These are phyloP conservation scores for Diplodus puntazzo DNA, from an alignment of 2,797 vertebrate genomes.

Conservation along the genomic window DNA sequence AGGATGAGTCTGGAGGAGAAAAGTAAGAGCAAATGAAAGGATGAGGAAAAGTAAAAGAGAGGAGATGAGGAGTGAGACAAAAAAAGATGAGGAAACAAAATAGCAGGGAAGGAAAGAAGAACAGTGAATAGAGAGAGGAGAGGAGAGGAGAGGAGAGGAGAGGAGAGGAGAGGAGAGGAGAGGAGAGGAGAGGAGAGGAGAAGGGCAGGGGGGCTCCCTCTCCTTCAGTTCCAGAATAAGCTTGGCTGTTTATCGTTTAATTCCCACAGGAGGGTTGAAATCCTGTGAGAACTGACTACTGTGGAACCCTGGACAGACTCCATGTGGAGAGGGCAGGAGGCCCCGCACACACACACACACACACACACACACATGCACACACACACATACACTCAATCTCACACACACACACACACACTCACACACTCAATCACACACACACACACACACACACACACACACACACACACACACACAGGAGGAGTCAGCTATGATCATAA, in stretches of 20 bases:
- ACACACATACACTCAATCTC: too few relatives aligned
- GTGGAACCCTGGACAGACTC: slow-evolving; percentile 72
- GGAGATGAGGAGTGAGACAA: too few relatives aligned
- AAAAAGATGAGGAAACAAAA: too few relatives aligned
- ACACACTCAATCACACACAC: slow-evolving; percentile 6
- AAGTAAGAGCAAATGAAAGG: not conserved
- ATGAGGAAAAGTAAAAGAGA: too few relatives aligned
- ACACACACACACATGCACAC: slow-evolving; percentile 26
- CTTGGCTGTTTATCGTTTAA: slow-evolving; percentile 69
- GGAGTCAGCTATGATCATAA: slow-evolving; percentile 19
- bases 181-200: not conserved
- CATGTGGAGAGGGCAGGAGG: slow-evolving; percentile 52
- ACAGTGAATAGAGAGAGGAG: not conserved
- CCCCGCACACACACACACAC: slow-evolving; percentile 10
- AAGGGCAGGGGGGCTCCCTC: not conserved
- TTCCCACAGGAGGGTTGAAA: slow-evolving; percentile 71
- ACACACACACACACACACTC: slow-evolving; percentile 22
- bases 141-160: too few relatives aligned
- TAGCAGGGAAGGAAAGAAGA: too few relatives aligned
- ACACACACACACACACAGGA: slow-evolving; percentile 18
- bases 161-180: not conserved
- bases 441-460: slow-evolving; percentile 24
- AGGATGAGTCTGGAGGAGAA: not conserved
- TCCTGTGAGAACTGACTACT: slow-evolving; percentile 83
- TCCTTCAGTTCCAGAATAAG: slow-evolving; percentile 67